phyloP scores from a whole-genome alignment of 2,113 vertebrate genomes.

The Brachirus orientalis region DNA sequence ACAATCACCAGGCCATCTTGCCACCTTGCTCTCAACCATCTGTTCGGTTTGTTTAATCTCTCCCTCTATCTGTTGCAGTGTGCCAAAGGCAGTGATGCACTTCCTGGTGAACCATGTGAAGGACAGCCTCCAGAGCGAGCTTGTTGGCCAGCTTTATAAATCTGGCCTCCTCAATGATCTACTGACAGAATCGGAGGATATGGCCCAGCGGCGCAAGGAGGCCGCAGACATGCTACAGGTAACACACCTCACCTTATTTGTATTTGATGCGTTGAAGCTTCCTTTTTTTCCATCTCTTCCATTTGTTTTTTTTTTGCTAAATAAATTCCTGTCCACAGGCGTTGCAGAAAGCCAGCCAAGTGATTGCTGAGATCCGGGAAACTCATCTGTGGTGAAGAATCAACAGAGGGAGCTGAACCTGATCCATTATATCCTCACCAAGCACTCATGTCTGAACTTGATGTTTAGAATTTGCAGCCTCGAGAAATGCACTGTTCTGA shows the following conservation, averaged over 20 bases:
- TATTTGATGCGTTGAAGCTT: neutral
- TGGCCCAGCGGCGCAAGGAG: conserved; percentile 98
- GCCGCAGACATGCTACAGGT: conserved; percentile 98
- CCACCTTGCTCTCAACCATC: conserved; percentile 48
- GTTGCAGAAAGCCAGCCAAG: conserved; percentile 95
- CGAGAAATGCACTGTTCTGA: conserved; percentile 47
- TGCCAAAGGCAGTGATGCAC: conserved; percentile 99
- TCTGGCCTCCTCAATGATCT: conserved; percentile 93
- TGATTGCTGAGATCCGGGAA: conserved; percentile 98
- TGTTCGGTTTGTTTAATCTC: conserved; percentile 30
- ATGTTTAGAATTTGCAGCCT: conserved; percentile 23
- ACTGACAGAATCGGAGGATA: conserved; percentile 97
- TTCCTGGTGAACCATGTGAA: conserved; percentile 99
- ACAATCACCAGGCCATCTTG: conserved; percentile 31
- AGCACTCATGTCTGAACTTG: conserved; percentile 38
- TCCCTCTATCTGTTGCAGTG: conserved; percentile 76
- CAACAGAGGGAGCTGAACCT: conserved; percentile 19
- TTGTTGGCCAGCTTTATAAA: conserved; percentile 97
- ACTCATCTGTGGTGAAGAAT: conserved; percentile 95
- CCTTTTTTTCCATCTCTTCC: neutral
- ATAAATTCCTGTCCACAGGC: conserved; percentile 79
- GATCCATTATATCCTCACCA: conserved; percentile 20
- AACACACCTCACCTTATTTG: neutral
- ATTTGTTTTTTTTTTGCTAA: neutral
- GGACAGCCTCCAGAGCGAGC: conserved; percentile 97